Conservation (phyloP, 2,888 invertebrate species). For the Ceratothoa steindachneri region DNA sequence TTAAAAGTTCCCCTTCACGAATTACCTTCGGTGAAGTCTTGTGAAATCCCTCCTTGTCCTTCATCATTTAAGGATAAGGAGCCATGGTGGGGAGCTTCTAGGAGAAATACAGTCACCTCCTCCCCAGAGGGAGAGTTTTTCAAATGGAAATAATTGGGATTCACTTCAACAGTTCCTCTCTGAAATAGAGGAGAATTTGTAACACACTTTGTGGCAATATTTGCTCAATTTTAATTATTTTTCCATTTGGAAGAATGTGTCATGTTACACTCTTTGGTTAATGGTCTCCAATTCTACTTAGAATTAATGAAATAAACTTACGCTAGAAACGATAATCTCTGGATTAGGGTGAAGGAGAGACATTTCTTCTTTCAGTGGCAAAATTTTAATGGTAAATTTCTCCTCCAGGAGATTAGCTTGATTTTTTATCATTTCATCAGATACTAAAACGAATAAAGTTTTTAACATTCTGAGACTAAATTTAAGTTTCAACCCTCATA, state of each 20-base stretch:
- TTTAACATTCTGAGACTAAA: neutral
- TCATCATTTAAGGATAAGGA: conserved; percentile 18
- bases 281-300: too few species aligned
- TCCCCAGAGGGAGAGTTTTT: conserved; percentile 5
- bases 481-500: too few species aligned
- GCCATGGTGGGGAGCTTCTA: conserved; percentile 38
- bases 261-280: neutral
- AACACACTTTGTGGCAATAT: neutral
- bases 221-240: neutral
- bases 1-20: too few species aligned
- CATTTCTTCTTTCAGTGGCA: conserved; percentile 26
- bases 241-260: neutral
- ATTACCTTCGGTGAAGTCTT: conserved; percentile 20
- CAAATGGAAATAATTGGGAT: conserved; percentile 31
- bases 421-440: conserved; percentile 25
- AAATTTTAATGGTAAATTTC: conserved; percentile 40
- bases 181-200: conserved; percentile 16
- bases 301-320: conserved; percentile 28
- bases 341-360: conserved; percentile 30
- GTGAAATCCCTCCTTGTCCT: neutral
- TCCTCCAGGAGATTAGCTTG: conserved; percentile 29
- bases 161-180: conserved; percentile 29
- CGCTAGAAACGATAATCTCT: conserved; percentile 28
- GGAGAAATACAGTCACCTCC: conserved; percentile 28
- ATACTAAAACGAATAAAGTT: conserved; percentile 18